phyloP scores from a whole-genome alignment of 37 sponge, comb jelly and placozoan species.

The Agelas oroides region DNA sequence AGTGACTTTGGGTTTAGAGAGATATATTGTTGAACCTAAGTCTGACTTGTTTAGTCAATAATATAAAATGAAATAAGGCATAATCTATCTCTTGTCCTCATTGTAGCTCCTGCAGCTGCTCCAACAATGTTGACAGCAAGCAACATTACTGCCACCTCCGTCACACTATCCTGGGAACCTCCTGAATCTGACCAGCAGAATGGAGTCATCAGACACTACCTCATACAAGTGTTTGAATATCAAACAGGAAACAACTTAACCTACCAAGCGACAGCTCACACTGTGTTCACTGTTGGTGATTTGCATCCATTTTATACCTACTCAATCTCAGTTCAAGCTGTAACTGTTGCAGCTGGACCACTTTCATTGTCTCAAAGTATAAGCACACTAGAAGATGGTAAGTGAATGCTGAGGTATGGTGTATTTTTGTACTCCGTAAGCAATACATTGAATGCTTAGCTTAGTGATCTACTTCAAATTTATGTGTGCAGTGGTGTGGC shows the following conservation, averaged over 20 bases:
- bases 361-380: background rate
- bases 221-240: slow-evolving; percentile 7
- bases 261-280: slow-evolving; percentile 25
- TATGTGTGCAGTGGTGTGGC: no score
- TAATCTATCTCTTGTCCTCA: no score
- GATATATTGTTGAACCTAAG: no score
- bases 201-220: slow-evolving; percentile 44
- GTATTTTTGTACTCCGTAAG: no score
- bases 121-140: background rate
- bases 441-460: no score
- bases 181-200: slow-evolving; percentile 18
- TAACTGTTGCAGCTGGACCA: background rate
- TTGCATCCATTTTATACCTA: background rate
- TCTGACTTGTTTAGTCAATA: no score
- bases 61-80: no score
- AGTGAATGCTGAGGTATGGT: background rate
- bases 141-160: background rate
- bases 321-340: background rate
- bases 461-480: no score
- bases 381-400: slow-evolving; percentile 3
- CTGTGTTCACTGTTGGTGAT: background rate
- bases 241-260: slow-evolving; percentile 11
- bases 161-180: slow-evolving; percentile 33
- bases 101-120: slow-evolving; percentile 31
- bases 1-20: no score